Evolutionary conservation across 2,797 vertebrate species (phyloP), one percentile per base, ranked within the genome.

Genomic region (Micropoecilia bifurca): DNA sequence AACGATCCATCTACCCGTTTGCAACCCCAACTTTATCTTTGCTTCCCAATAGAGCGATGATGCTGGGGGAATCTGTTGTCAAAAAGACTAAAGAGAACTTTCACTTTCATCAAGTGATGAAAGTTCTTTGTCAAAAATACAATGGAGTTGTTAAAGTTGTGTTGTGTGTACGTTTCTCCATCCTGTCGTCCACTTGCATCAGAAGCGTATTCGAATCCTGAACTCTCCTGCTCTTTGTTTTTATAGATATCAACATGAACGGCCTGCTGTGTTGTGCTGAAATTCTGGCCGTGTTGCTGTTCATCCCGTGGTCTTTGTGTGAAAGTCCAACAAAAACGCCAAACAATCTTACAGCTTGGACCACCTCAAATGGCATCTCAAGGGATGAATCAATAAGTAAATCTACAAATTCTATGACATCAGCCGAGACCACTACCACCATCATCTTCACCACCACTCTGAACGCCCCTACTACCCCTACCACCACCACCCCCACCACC

Each of bases 241-340:
- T 50, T 69, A 53, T 81, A 93, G 92, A 86, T 2, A 79, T 7
- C 85, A 91, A 41, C 46, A 95, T 94, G 93, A 91, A 82, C 0
- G 16, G 39, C 55, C 33, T 89, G 61, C 43, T 89, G 10, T 85
- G 0, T 85, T 73, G 75, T 43, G 3, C 71, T 6, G 72, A 72
- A 61, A 39, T 89, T 53, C 75, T 91, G 57, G 55, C 22, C 30
- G 12, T 69, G 1, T 45, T 78, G 2, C 69, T 82, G 20, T 66
- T 77, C 36, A 25, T 80, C 30, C 30, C 50, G 28, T 43, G 45
- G 20, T 22, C 45, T 39, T 20, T 7, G 22, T 25, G 48, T 39
- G 12, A 25, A 50, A 22, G 7, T 22, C 0, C 0, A 48, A 0
- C 2, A 20, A 0, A 48, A 6, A 0, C 1, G 20, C 0, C 1